Conservation (phyloP, 30 jellyfish, hydroid and myxozoan species). For the Pelagia noctiluca region DNA sequence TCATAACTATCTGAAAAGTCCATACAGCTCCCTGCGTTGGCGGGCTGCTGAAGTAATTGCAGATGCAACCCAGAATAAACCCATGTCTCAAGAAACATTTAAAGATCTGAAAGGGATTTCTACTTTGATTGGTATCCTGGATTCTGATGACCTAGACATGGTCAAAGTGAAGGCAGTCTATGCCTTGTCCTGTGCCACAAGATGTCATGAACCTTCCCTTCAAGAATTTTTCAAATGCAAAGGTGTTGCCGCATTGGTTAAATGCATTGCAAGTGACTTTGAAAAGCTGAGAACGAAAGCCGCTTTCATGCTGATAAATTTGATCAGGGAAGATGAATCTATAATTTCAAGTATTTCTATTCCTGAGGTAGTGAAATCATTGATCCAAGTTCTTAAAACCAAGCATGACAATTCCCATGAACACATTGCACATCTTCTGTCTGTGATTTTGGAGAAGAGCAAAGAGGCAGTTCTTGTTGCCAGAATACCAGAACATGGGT, state of each 20-base stretch:
- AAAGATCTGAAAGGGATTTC: slow-evolving; percentile 48
- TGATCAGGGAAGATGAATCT: slow-evolving; percentile 36
- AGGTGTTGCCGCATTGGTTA: slow-evolving; percentile 51
- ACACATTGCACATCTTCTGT: slow-evolving; percentile 39
- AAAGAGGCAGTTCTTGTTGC: slow-evolving; percentile 42
- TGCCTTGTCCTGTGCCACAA: slow-evolving; percentile 80
- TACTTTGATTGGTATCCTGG: slow-evolving; percentile 29
- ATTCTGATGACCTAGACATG: slow-evolving; percentile 55
- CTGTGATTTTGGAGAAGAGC: neutral
- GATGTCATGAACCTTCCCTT: slow-evolving; percentile 35
- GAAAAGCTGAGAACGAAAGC: slow-evolving; percentile 75
- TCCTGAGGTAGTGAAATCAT: slow-evolving; percentile 10
- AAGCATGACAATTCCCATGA: slow-evolving; percentile 54
- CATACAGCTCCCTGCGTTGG: slow-evolving; percentile 76
- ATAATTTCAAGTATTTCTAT: slow-evolving; percentile 11
- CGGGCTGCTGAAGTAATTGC: slow-evolving; percentile 90
- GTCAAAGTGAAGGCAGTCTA: slow-evolving; percentile 76
- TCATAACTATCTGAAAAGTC: slow-evolving; percentile 57
- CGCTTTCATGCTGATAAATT: slow-evolving; percentile 67
- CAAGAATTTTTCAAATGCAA: slow-evolving; percentile 22
- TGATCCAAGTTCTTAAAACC: slow-evolving; percentile 34
- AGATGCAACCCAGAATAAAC: slow-evolving; percentile 79
- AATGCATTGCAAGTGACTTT: slow-evolving; percentile 34
- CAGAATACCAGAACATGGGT: slow-evolving; percentile 40
- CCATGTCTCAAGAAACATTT: slow-evolving; percentile 74